Evolutionary conservation across 2,113 vertebrate genomes (phyloP), one percentile per base, ranked within the genome.

Genomic region (Myiopsitta monachus): DNA sequence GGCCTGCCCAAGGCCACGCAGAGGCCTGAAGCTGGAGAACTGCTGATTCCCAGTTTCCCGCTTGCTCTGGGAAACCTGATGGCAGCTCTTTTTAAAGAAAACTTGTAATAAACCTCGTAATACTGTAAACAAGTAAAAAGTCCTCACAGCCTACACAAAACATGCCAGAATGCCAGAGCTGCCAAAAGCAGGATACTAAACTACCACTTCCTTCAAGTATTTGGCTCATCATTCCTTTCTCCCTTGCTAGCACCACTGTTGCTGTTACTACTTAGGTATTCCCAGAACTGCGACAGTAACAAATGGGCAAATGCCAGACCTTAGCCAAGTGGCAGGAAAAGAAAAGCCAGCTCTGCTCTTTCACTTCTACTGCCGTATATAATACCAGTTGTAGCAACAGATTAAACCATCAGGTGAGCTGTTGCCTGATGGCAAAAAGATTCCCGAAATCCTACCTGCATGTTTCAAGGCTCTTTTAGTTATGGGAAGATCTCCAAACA

Each of bases 391-490:
- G 43, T n/a, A 82, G 70, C 68, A 55, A 61, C 5, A 72, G 47
- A 47, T n/a, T 84, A 90, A 87, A 39, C 22, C 43, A 59, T 15
- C 54, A 55, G 16, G 9, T 11, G 22, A 81, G 30, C 7, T 57
- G 18, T 4, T 66, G n/a, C 18, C 9, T 0, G 1, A 66, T 3
- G 10, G 26, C 6, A 18, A 21, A 31, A 59, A n/a, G 6, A 3
- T 14, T 67, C 47, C 41, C 68, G 24, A 78, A 59, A 21, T 6
- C 3, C 12, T 44, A 28, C 30, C 70, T 89, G 28, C 22, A 55
- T 24, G 30, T 51, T 79, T 64, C 19, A 85, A 72, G 38, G 70
- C 38, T 64, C 31, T 59, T 18, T 22, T 13, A 59, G 38, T 52
- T 51, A 52, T 7, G 21, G 36, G 36, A 47, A 43, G 23, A 52